Base-by-base conservation (phyloP, 1,140 invertebrate species). In the Eumaeus atala region DNA sequence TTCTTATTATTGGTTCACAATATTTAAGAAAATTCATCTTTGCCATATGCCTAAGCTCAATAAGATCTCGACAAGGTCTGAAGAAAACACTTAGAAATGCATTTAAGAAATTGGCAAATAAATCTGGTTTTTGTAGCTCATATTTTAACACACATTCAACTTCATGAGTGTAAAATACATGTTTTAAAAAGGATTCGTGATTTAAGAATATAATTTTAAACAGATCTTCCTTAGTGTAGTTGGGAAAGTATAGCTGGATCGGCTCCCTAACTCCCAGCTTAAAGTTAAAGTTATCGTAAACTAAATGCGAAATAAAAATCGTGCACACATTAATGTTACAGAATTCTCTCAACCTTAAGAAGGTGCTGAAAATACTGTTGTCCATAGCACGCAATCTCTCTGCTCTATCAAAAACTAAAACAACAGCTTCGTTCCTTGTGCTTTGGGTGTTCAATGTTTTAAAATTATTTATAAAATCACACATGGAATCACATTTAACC, bases 21-120 rank as follows among this genome's bases (percentile, higher is more conserved):
- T 95, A 96, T 71, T 92, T 92, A 0, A 81, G 56, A 72, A 95
- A 95, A 74, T 93, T 93, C 16, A 92, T 84, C 51, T 88, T 79
- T 0, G 91, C 90, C 84, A 93, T 93, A 68, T 92, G 92, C 77
- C 90, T 92, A 21, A 97, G 85, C 80, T 97, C 95, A 8, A 91
- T 91, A 8, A 96, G 77, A 89, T 96, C 94, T 40, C 94, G 87
- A 79, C 95, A 96, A 21, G 92, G 92, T 66, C 92, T 88, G 64
- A 93, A 93, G 79, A 95, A 97, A 8, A 95, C 92, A 56, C 92
- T 93, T 0, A 97, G 77, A 71, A 96, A 94, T 12, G 95, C 85
- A 74, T 92, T 93, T 18, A 96, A 72, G 77, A 95, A 97, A 77
- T 92, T 93, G 57, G 87, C 87, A 71, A 95, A 97, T 67, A 96